Base-by-base conservation (phyloP, 1,140 invertebrate genomes). In the Uloborus diversus region DNA sequence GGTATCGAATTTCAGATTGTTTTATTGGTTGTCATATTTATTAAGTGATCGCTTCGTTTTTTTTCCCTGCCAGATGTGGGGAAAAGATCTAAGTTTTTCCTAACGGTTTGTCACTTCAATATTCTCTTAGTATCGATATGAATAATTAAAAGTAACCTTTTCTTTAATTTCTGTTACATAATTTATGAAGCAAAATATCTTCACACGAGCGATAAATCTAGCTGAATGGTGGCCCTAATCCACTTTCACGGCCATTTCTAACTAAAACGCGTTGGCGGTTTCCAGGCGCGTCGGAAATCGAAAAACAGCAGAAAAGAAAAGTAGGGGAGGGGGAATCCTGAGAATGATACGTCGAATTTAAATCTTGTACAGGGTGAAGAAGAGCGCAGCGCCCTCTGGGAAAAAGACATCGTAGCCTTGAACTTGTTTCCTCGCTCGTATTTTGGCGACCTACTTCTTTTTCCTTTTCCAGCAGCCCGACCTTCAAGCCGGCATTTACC, bases 351-450 rank as follows among this genome's bases (percentile, higher is more conserved):
- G 27, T 25, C 14, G 7, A 65, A 65, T 5, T 42, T 65, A 51
- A 11, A 37, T 64, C 20, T n/a, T 25, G 64, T 9, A 23, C n/a
- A n/a, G n/a, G n/a, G n/a, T n/a, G n/a, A n/a, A n/a, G n/a, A n/a
- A n/a, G n/a, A n/a, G 17, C 3, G 23, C 32, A 65, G 79, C 79
- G 79, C 68, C 79, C 47, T 47, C 79, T 59, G 61, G 23, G 9
- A 57, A 49, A 61, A 49, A 42, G 28, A 47, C 49, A 32, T 32
- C 51, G 65, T 80, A 70, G 62, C 82, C 82, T 82, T 82, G 82
- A 82, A 81, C 82, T 82, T 82, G 80, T 79, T 82, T 82, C 66
- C 56, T 47, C 51, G 28, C 49, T n/a, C n/a, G 61, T 23, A 35
- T 68, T 57, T 57, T 14, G 37, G 75, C 76, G 65, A 79, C 76